A percentile compares a stretch with the other conserved stretches of the same genome.
phyloP scores from a whole-genome alignment of 2,113 vertebrate species.

The Scomber scombrus region DNA sequence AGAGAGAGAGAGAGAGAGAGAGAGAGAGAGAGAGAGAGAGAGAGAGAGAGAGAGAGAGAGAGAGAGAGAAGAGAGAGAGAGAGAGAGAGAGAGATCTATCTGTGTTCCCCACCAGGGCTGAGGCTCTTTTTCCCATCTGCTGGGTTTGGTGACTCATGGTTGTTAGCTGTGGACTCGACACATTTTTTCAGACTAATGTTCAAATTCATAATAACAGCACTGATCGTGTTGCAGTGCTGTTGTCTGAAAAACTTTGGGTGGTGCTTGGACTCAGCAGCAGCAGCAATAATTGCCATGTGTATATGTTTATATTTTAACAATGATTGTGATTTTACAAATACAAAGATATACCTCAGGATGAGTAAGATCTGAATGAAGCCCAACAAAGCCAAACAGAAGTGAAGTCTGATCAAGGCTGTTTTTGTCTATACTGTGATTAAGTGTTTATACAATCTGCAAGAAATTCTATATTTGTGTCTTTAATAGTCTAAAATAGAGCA shows the following conservation, averaged over 20 bases:
- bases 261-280: conserved; percentile 24
- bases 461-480: not conserved
- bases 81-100: conserved; percentile 23
- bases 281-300: conserved; percentile 12
- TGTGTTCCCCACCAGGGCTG: not conserved
- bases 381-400: not conserved
- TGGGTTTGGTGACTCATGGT: conserved; percentile 48
- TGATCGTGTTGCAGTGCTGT: conserved; percentile 21
- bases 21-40: too few relatives aligned
- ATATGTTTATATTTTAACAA: not conserved
- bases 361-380: not conserved
- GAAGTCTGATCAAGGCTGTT: not conserved
- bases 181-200: conserved; percentile 27
- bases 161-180: conserved; percentile 26
- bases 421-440: too few relatives aligned
- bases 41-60: too few relatives aligned
- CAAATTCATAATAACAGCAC: conserved; percentile 17
- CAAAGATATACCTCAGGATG: not conserved
- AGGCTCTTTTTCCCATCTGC: conserved; percentile 45
- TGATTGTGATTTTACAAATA: not conserved
- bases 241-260: conserved; percentile 9
- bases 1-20: too few relatives aligned
- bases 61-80: too few relatives aligned
- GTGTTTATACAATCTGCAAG: not conserved
- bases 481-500: conserved; percentile 16